These are phyloP conservation scores for Melanotaenia trifasciata DNA, from an alignment of 2,797 vertebrate species.

Conservation along the genomic window DNA sequence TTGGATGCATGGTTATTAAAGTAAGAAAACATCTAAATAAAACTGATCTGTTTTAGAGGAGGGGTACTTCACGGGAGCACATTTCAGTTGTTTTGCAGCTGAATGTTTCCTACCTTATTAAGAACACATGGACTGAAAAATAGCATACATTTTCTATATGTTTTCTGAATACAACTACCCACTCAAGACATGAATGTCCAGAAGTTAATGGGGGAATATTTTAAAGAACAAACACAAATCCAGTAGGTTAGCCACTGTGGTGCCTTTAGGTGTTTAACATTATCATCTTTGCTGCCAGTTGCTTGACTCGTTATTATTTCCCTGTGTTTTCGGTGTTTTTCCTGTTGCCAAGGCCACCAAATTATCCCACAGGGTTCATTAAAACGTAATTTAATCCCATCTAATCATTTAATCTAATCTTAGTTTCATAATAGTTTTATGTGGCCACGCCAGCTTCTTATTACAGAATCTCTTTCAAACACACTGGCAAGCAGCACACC, in stretches of 20 bases:
- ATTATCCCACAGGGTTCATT: conserved; percentile 50
- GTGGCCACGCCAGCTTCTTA: conserved; percentile 34
- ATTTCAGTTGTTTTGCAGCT: not conserved
- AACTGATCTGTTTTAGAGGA: not conserved
- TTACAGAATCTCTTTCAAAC: conserved; percentile 14
- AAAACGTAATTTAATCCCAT: conserved; percentile 58
- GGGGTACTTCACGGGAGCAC: not conserved
- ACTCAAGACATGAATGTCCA: not conserved
- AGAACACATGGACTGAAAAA: not conserved
- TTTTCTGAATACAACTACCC: not conserved
- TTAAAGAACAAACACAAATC: not conserved
- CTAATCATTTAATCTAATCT: conserved; percentile 67
- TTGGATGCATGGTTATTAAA: not conserved
- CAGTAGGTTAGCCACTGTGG: not conserved
- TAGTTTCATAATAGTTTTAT: conserved; percentile 44
- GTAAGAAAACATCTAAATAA: not conserved
- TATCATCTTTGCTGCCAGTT: conserved; percentile 27
- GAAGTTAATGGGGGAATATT: not conserved
- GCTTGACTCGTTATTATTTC: conserved; percentile 10
- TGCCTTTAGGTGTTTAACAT: conserved; percentile 1
- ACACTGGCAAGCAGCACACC: not conserved
- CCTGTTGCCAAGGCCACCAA: conserved; percentile 45
- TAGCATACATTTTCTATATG: not conserved
- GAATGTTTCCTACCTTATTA: not conserved
- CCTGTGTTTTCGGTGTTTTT: conserved; percentile 34